phyloP scores from a whole-genome alignment of 1,140 invertebrate species.

The Lineus longissimus region DNA sequence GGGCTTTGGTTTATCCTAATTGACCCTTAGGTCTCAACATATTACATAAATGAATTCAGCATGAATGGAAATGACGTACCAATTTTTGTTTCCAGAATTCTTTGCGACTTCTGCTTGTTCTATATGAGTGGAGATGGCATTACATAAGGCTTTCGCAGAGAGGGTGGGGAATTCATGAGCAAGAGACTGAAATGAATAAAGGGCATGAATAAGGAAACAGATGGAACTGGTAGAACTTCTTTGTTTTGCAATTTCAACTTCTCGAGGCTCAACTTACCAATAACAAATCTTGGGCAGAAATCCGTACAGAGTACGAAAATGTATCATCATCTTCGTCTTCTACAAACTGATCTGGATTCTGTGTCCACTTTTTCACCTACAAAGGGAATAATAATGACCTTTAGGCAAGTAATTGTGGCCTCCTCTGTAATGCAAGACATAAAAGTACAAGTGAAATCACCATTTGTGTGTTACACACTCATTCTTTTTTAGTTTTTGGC shows the following conservation, averaged over 20 bases:
- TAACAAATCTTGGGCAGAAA: conserved; percentile 71
- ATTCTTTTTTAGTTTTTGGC: too few species aligned
- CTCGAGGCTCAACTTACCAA: conserved; percentile 59
- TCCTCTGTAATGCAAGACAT: too few species aligned
- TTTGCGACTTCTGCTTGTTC: conserved; percentile 59
- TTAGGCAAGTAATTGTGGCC: too few species aligned
- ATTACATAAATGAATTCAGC: too few species aligned
- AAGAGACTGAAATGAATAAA: conserved; percentile 55
- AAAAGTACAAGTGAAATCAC: too few species aligned
- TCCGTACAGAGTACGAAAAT: conserved; percentile 69
- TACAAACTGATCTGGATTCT: conserved; percentile 71
- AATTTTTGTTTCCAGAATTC: conserved; percentile 58
- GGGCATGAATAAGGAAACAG: too few species aligned
- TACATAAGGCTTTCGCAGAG: conserved; percentile 61
- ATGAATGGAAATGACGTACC: too few species aligned
- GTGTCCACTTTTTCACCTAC: conserved; percentile 64
- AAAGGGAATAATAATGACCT: conserved; percentile 7
- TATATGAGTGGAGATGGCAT: conserved; percentile 65
- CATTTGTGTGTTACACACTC: too few species aligned
- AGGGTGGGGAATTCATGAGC: conserved; percentile 64
- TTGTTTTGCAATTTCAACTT: too few species aligned
- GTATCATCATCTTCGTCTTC: conserved; percentile 74
- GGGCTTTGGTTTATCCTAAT: too few species aligned
- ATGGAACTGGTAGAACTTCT: too few species aligned
- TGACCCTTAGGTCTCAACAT: too few species aligned